Evolutionary conservation across 2,888 invertebrate genomes (phyloP), one percentile per base, ranked within the genome.

Genomic region (Drosophila prolongata): DNA sequence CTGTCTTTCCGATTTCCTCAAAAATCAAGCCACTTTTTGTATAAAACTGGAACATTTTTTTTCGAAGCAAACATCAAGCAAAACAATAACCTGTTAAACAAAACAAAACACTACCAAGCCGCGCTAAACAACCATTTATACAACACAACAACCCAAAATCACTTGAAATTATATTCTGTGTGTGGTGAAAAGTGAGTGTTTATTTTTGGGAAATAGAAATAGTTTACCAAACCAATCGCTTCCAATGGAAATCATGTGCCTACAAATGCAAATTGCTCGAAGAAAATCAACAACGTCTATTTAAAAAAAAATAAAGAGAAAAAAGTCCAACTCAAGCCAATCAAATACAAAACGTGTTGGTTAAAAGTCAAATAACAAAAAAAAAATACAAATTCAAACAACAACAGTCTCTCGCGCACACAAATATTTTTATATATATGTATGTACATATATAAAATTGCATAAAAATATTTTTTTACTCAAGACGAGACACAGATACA

Each of bases 211-310:
- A 47, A 73, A 84, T 79, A 79, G 75, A 73, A 75, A 80, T 75
- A 74, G 82, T 80, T 78, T 74, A 78, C 76, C 85, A 87, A 82
- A 76, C 78, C 81, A 87, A 87, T 80, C 73, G 76, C 87, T 89
- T 82, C 70, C 79, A 88, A 80, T 89, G 83, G 74, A 87, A 89
- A 89, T 88, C 79, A 89, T 87, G 87, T 89, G 87, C 87, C 89
- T 89, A 85, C 85, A 89, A 87, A 89, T 86, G 88, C 85, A 89
- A 89, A 89, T 89, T 89, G 80, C 89, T 83, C 87, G 80, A 88
- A 82, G 83, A 83, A 83, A 83, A 83, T 79, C 83, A 86, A 88
- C 83, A 88, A 88, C 83, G 86, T 79, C 83, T 86, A 88, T 88
- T 83, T 86, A 89, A 84, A 71, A 83, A 82, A 86, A 81, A 86